phyloP scores from a whole-genome alignment of 2,113 vertebrate genomes.

The Progne subis region DNA sequence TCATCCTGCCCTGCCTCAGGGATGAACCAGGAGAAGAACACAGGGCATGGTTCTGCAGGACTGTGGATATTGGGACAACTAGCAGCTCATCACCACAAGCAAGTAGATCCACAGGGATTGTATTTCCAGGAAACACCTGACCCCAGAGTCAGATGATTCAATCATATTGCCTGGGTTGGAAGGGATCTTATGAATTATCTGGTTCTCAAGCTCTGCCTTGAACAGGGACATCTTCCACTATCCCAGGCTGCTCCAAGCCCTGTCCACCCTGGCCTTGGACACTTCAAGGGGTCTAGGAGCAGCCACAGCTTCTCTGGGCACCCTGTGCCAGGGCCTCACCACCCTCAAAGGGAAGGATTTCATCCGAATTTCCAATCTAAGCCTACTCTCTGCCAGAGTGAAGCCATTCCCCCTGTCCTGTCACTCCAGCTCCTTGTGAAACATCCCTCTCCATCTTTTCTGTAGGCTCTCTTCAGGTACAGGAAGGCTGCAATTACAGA shows the following conservation, averaged over 20 bases:
- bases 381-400: too few relatives aligned
- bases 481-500: neutral
- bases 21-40: neutral
- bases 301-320: neutral
- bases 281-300: neutral
- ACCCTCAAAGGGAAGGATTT: neutral
- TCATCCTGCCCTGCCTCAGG: neutral
- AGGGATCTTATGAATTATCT: neutral
- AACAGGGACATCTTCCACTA: fast-evolving
- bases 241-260: fast-evolving
- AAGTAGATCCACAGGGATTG: neutral
- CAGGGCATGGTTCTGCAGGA: neutral
- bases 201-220: neutral
- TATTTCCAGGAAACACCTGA: neutral
- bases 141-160: neutral
- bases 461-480: neutral
- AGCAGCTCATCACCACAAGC: neutral
- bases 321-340: fast-evolving
- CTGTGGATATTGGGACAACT: neutral
- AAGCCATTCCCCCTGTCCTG: neutral
- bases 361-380: neutral
- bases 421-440: neutral
- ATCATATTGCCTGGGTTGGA: neutral
- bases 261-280: fast-evolving
- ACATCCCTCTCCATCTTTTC: neutral